Conservation (phyloP, 2,888 invertebrate genomes). For the Agrilus mali region DNA sequence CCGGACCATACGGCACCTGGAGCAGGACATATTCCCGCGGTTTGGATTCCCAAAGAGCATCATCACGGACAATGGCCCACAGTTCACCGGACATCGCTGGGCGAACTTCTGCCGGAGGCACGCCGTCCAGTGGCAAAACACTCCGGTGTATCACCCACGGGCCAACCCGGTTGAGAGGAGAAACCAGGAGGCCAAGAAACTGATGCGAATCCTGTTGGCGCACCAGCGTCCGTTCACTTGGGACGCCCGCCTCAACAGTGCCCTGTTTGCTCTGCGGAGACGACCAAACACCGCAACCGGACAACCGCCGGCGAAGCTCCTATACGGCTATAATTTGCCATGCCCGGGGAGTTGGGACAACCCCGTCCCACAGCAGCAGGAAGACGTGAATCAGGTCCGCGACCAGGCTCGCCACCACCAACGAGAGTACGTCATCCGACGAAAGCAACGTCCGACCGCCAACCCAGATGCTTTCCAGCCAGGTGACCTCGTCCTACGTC, state of each 20-base stretch:
- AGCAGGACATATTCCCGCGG: background rate
- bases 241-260: background rate
- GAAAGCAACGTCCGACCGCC: too few species aligned
- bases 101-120: constrained; percentile 2
- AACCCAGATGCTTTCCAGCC: too few species aligned
- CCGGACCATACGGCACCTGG: background rate
- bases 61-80: constrained; percentile 9
- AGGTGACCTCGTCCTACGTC: too few species aligned
- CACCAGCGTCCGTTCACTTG: background rate
- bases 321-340: background rate
- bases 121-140: constrained; percentile 8
- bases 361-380: too few species aligned
- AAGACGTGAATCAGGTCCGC: too few species aligned
- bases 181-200: constrained; percentile 17
- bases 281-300: background rate
- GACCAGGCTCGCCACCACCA: too few species aligned
- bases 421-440: too few species aligned
- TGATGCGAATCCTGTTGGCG: constrained; percentile 9
- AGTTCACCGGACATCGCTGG: constrained; percentile 1
- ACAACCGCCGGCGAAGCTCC: background rate
- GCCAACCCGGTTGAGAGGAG: constrained; percentile 16
- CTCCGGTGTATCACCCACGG: constrained; percentile 14
- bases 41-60: background rate
- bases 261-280: background rate
- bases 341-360: constrained; percentile 1